Conservation (phyloP, 1,140 invertebrate genomes). For the Pogonognathellus flavescens region DNA sequence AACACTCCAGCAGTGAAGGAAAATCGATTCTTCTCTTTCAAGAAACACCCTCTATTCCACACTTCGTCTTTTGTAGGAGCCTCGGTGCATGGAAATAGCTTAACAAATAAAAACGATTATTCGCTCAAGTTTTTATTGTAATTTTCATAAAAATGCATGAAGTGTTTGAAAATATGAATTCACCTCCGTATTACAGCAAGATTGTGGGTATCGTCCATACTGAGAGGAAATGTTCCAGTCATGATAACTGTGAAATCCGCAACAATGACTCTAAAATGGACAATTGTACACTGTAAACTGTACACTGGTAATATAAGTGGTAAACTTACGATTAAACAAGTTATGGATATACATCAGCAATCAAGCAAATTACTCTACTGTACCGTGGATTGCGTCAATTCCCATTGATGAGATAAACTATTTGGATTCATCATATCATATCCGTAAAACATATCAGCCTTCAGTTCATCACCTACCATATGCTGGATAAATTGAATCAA, state of each 20-base stretch:
- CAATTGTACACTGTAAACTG: no score
- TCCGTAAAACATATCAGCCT: background rate
- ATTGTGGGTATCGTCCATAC: background rate
- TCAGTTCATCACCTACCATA: background rate
- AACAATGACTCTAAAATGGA: constrained; percentile 35
- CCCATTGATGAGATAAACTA: background rate
- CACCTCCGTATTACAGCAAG: constrained; percentile 24
- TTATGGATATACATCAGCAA: background rate
- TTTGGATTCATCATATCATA: background rate
- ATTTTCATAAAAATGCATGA: background rate
- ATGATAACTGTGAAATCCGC: background rate
- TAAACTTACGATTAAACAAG: no score
- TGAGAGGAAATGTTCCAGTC: background rate
- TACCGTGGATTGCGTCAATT: background rate
- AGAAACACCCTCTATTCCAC: constrained; percentile 2
- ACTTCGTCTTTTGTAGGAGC: constrained; percentile 10
- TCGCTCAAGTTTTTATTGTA: background rate
- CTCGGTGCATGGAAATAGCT: background rate
- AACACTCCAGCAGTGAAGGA: background rate
- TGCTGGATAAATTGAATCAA: background rate
- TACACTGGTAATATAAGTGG: no score
- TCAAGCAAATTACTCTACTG: background rate
- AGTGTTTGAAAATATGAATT: background rate
- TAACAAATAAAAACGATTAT: no score
- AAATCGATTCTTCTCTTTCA: constrained; percentile 2